Percentiles rank a stretch among this genome's conserved stretches.
Evolutionary conservation across 2,113 vertebrate genomes (phyloP).

Genomic region (Rhizomys pruinosus): DNA sequence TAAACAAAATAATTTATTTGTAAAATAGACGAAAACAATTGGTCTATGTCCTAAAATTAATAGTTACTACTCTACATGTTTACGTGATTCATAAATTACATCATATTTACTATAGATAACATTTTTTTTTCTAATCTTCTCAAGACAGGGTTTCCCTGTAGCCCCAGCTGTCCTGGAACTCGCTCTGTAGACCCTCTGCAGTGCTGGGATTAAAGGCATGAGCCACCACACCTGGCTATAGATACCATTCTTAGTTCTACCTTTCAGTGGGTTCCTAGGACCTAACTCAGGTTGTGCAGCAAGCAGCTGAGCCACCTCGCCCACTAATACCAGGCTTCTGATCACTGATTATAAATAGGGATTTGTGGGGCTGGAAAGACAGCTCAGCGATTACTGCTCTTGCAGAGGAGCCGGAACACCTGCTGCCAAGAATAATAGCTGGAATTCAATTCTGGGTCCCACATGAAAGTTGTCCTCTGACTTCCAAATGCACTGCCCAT

Average conservation of each 20-base stretch:
- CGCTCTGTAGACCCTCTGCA: no score
- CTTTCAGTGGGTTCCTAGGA: not conserved
- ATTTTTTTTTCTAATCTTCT: not conserved
- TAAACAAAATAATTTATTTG: conserved; percentile 24
- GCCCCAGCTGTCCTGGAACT: no score
- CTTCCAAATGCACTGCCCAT: no score
- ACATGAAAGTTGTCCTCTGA: no score
- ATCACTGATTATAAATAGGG: not conserved
- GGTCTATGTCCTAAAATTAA: conserved; percentile 24
- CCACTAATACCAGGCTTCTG: not conserved
- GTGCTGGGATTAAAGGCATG: not conserved
- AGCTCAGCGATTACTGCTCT: no score
- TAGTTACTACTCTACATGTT: conserved; percentile 4
- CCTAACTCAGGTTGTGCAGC: not conserved
- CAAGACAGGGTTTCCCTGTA: no score
- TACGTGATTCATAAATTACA: conserved; percentile 20
- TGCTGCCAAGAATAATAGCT: no score
- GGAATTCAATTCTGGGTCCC: no score
- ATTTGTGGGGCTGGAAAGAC: not conserved
- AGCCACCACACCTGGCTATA: not conserved
- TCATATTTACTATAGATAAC: conserved; percentile 11
- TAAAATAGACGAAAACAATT: not conserved
- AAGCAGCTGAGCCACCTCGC: no score
- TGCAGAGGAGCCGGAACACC: no score
- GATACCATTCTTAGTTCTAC: no score